Evolutionary conservation across 2,797 vertebrate genomes (phyloP), one percentile per base, ranked within the genome.

Genomic region (Cottoperca gobio): DNA sequence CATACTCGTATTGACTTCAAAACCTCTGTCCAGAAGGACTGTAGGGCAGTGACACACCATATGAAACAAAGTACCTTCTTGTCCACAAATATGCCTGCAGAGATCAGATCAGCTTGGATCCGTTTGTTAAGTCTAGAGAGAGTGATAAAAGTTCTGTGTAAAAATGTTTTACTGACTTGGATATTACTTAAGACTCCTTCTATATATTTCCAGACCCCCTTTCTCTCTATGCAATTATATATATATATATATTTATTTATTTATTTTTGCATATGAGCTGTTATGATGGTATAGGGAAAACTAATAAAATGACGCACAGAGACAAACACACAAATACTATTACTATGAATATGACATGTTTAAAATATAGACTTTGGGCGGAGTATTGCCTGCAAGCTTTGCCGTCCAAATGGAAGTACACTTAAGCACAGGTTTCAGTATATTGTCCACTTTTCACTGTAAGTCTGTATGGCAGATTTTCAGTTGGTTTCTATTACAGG

Each of bases 401-500:
- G 12, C 37, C 58, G 28, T 16, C 24, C 16, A 28, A 28, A 55
- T 5, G 28, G 6, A 16, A 53, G 23, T n/a, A 12, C 37, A 63
- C 39, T 33, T 50, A 31, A 62, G 40, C 17, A 48, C 17, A 40
- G 23, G 46, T 54, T 26, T 13, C 26, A 55, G 33, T 58, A 24
- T 24, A 37, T 39, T 70, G 24, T 57, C 12, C 21, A 23, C 40
- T 39, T 58, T 70, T 71, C 8, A 14, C 46, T 63, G 4, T 49
- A 5, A 50, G 43, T 42, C 50, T 45, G 21, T 46, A 3, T 54
- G 67, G 52, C 35, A 48, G 28, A 33, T 53, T 59, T 72, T 57
- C 67, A 60, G 46, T 62, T 8, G 17, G 43, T 53, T 68, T 66
- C 54, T 71, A 8, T 45, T 66, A 76, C 64, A 14, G 53, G 59